phyloP scores from a whole-genome alignment of 2,797 vertebrate species.

The Rousettus madagascariensis region DNA sequence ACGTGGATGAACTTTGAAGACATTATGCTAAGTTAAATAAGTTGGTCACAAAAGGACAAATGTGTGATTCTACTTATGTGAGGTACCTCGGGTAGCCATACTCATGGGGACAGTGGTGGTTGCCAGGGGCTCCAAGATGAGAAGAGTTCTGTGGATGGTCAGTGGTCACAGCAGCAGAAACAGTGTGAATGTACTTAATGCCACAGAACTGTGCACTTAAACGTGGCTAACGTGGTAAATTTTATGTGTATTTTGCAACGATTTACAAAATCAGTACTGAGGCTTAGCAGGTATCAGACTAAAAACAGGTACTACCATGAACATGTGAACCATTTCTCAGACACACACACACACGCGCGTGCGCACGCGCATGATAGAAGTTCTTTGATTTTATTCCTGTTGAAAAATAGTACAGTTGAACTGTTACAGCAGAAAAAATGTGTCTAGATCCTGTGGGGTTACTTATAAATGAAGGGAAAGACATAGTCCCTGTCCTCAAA shows the following conservation, averaged over 20 bases:
- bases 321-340: not conserved
- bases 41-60: not conserved
- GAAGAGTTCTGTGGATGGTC: not conserved
- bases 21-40: not conserved
- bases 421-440: not conserved
- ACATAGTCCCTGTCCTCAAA: not conserved
- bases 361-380: not conserved
- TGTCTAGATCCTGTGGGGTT: not conserved
- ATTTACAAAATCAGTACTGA: not conserved
- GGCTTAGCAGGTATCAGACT: not conserved
- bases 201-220: not conserved
- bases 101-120: not conserved
- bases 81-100: not conserved
- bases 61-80: not conserved
- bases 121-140: not conserved
- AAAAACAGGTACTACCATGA: not conserved
- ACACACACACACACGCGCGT: not conserved
- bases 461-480: not conserved
- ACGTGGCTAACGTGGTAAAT: not conserved
- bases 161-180: not conserved
- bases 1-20: not conserved
- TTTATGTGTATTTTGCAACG: not conserved
- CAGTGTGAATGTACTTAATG: not conserved
- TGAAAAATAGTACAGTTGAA: not conserved
- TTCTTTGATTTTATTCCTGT: constrained; percentile 7